Conservation (phyloP, 2,888 invertebrate species). For the Leucophora obtusa region DNA sequence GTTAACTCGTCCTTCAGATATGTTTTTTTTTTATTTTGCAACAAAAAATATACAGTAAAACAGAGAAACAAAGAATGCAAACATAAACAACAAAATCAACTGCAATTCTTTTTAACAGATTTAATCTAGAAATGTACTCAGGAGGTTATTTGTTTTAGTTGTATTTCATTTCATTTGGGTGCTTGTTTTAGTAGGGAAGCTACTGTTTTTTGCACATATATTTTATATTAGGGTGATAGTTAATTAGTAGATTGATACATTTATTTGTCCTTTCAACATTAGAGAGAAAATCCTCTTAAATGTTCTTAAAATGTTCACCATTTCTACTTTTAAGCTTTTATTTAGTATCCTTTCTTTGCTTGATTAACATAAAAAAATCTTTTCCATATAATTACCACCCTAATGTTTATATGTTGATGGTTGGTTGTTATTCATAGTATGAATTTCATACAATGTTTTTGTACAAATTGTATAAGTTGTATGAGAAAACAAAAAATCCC, state of each 20-base stretch:
- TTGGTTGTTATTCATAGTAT: slow-evolving; percentile 34
- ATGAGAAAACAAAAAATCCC: slow-evolving; percentile 25
- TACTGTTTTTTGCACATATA: not conserved
- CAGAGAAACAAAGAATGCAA: slow-evolving; percentile 17
- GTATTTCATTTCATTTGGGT: slow-evolving; percentile 39
- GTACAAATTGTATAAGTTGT: not conserved
- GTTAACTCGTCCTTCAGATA: slow-evolving; percentile 62
- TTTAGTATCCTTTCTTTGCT: too few relatives aligned
- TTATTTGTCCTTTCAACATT: too few relatives aligned
- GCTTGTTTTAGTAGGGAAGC: not conserved
- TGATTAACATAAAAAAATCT: too few relatives aligned
- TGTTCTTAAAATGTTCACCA: too few relatives aligned
- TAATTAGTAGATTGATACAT: not conserved
- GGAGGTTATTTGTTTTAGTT: slow-evolving; percentile 44
- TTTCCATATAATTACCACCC: not conserved
- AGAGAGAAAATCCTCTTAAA: too few relatives aligned
- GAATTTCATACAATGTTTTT: slow-evolving; percentile 49
- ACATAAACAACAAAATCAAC: slow-evolving; percentile 51
- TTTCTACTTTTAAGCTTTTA: too few relatives aligned
- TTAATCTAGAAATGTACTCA: slow-evolving; percentile 61
- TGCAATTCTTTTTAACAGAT: slow-evolving; percentile 51
- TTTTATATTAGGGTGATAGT: too few relatives aligned
- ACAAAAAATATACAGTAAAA: slow-evolving; percentile 5
- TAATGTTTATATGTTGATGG: slow-evolving; percentile 37
- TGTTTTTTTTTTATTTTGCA: slow-evolving; percentile 9